These are phyloP conservation scores for Diploscapter pachys DNA, from an alignment of 1,140 invertebrate species.

Conservation along the genomic window DNA sequence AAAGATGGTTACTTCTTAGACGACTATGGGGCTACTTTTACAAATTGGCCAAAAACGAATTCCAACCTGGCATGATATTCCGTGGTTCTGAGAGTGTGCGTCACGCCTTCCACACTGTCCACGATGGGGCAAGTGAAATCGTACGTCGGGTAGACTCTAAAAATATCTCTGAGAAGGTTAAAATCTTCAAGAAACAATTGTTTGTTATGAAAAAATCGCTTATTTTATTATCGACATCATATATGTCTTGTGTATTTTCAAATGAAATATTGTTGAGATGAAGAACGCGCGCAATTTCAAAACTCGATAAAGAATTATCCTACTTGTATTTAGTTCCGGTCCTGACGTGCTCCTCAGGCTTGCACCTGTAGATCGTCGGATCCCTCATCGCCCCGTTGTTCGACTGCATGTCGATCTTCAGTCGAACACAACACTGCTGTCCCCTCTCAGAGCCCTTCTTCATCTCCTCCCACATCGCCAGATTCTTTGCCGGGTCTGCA, in stretches of 20 bases:
- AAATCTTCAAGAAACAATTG: background rate
- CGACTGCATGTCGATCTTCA: slow-evolving; percentile 95
- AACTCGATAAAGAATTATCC: slow-evolving; percentile 45
- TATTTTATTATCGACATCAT: background rate
- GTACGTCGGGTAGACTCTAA: slow-evolving; percentile 95
- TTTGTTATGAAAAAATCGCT: background rate
- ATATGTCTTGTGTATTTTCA: background rate
- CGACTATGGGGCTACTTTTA: no score
- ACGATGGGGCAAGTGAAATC: slow-evolving; percentile 99
- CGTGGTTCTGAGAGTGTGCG: slow-evolving; percentile 91
- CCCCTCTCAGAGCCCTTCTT: slow-evolving; percentile 75
- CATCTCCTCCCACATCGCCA: slow-evolving; percentile 92
- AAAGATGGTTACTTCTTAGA: no score
- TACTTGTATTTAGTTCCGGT: slow-evolving; percentile 94
- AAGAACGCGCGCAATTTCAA: background rate
- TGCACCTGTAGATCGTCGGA: slow-evolving; percentile 99
- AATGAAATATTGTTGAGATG: background rate
- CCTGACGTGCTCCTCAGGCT: slow-evolving; percentile 83
- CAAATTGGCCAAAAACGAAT: no score
- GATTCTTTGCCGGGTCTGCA: slow-evolving; percentile 78
- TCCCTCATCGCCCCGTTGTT: slow-evolving; percentile 93
- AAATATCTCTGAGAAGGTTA: slow-evolving; percentile 17
- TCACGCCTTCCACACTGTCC: slow-evolving; percentile 92
- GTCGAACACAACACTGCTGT: slow-evolving; percentile 83
- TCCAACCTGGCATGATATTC: slow-evolving; percentile 86